Base-by-base conservation (phyloP, 1,140 invertebrate species). In the Zaprionus vittiger region DNA sequence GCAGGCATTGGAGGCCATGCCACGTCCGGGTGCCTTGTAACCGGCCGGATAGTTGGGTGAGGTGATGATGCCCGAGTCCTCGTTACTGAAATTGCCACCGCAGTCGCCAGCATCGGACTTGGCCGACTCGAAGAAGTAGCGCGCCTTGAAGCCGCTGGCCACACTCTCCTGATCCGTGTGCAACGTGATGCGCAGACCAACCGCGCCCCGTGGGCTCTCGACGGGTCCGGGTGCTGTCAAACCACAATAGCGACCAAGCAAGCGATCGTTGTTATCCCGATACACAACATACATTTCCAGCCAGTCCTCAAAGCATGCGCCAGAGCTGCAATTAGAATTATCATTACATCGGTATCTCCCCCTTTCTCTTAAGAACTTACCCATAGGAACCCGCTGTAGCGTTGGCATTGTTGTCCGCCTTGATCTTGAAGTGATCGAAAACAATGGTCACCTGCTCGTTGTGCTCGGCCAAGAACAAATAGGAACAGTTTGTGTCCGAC, bases 381-480 rank as follows among this genome's bases (percentile, higher is more conserved):
- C 95, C 94, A 85, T 95, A 95, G 63, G 94, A 93, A 37, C 95
- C 95, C 63, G 94, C 93, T 20, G 95, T 95, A 14, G 94, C 93
- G 83, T 95, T 95, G 22, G 92, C 91, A 73, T 93, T 95, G 70
- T 84, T 92, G 86, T 95, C 96, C 69, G 96, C 95, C 89, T 96
- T 94, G 11, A 98, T 95, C 94, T 98, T 97, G 92, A 99, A 99
- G 90, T 97, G 96, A 93, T 98, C 97, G 91, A 99, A 99, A 38
- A 98, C 96, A 65, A 99, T 94, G 59, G 96, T 97, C 80, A 98
- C 97, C 93, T 98, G 98, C 93, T 99, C 97, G 91, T 97, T 97
- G 34, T 96, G 96, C 70, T 96, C 96, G 57, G 96, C 96, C 73
- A 96, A 91, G 93, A 99, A 98, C 79, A 96, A 95, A 94, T 98